phyloP scores from a whole-genome alignment of 2,888 invertebrate genomes.

The Bhutanitis thaidina region DNA sequence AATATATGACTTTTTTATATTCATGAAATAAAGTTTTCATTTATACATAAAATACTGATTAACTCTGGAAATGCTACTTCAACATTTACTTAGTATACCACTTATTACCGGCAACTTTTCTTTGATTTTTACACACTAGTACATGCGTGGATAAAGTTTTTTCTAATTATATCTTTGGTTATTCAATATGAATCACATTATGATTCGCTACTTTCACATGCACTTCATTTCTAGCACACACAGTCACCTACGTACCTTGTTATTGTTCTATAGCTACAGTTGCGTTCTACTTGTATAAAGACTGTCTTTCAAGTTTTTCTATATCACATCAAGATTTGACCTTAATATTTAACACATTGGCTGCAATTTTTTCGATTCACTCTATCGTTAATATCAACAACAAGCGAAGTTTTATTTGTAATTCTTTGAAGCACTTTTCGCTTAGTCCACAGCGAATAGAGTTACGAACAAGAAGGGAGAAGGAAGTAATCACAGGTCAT shows the following conservation, averaged over 20 bases:
- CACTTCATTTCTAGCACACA: constrained; percentile 57
- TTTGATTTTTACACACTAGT: constrained; percentile 21
- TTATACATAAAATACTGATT: background rate
- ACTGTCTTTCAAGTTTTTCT: constrained; percentile 38
- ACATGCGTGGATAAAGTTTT: constrained; percentile 44
- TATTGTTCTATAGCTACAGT: constrained; percentile 52
- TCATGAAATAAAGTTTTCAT: too few species aligned
- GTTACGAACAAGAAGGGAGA: constrained; percentile 54
- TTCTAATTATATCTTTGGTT: constrained; percentile 27
- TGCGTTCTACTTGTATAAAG: constrained; percentile 38
- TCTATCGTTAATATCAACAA: constrained; percentile 14
- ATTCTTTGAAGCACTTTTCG: constrained; percentile 35
- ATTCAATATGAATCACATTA: constrained; percentile 32
- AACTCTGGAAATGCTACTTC: background rate
- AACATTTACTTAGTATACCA: background rate
- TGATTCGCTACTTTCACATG: constrained; percentile 57
- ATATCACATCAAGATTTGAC: constrained; percentile 15
- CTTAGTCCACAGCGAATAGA: constrained; percentile 43
- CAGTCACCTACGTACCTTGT: constrained; percentile 53
- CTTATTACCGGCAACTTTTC: background rate
- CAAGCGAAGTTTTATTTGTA: constrained; percentile 25
- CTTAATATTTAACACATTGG: constrained; percentile 18
- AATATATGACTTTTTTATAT: background rate
- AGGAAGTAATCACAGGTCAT: constrained; percentile 64
- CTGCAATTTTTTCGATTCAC: constrained; percentile 21